Evolutionary conservation across 92 coral and sea anemone species (phyloP), one percentile per base, ranked within the genome.

Genomic region (Epizoanthus fatuus): DNA sequence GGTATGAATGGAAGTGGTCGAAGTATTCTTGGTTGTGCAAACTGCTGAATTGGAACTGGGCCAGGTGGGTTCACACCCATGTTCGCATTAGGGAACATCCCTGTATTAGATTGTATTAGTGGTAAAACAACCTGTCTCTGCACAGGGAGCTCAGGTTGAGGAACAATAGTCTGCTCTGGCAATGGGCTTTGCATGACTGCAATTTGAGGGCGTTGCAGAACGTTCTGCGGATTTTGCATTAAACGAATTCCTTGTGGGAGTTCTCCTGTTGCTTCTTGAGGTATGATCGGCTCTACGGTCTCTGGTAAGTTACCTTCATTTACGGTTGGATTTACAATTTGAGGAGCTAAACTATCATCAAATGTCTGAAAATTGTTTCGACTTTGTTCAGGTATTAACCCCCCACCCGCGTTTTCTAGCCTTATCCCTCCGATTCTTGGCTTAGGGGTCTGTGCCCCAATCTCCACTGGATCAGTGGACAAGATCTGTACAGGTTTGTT

Each of bases 401-500:
- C 86, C 72, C 86, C 90, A 32, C 86, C 78, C 71, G 83, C 86
- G 29, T 79, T 89, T 10, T 38, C 93, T 15, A 89, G 69, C 29
- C 89, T 77, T 84, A 89, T 77, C 72, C 86, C 93, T 79, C 93
- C 93, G 19, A 89, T 81, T 80, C 84, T 85, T 63, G 93, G 93
- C 72, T 74, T 89, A 70, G 52, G 60, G 45, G 81, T 44, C 67
- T 72, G 81, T 11, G 79, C 68, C n/a, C 92, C 89, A 55, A 84
- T 84, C 42, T 81, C 89, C 69, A 89, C 69, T 44, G 93, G 93
- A 57, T 91, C 98, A 25, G 90, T 63, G 17, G 82, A 77, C 38
- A 94, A 83, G 20, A 94, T 89, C 55, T 92, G 94, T 6, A 92
- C 76, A 12, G 96, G 96, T 63, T 94, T 92, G 80, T 83, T 86